Percentiles rank a stretch among this genome's conserved stretches.
phyloP scores from a whole-genome alignment of 30 jellyfish, hydroid and myxozoan species.

The Morbakka virulenta region DNA sequence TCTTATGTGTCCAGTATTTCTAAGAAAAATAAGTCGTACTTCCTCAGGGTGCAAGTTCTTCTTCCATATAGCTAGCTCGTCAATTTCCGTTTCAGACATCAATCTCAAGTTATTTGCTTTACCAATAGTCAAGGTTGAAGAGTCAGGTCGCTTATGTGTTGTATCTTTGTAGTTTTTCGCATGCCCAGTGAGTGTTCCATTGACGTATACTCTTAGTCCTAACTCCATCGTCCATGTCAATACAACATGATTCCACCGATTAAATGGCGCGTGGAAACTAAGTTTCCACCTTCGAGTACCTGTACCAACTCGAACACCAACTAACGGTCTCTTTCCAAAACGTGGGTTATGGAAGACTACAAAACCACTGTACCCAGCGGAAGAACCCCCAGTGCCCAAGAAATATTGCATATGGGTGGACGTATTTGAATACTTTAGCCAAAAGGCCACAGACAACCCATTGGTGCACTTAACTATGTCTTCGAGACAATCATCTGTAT shows the following conservation, averaged over 20 bases:
- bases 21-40: neutral
- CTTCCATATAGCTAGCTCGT: constrained; percentile 9
- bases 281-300: neutral
- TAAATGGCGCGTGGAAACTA: neutral
- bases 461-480: neutral
- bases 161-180: neutral
- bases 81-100: neutral
- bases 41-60: neutral
- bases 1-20: neutral
- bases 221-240: neutral
- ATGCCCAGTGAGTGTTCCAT: neutral
- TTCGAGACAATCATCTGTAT: constrained; percentile 2
- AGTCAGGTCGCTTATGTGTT: neutral
- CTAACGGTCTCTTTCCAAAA: neutral
- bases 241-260: neutral
- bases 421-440: neutral
- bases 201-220: neutral
- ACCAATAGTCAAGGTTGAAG: neutral
- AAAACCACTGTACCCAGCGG: neutral
- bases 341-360: neutral
- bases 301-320: neutral
- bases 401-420: neutral
- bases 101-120: neutral
- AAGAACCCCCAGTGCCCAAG: constrained; percentile 5
- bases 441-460: constrained; percentile 11